phyloP scores from a whole-genome alignment of 2,888 invertebrate species.

The Pyrrhosoma nymphula region DNA sequence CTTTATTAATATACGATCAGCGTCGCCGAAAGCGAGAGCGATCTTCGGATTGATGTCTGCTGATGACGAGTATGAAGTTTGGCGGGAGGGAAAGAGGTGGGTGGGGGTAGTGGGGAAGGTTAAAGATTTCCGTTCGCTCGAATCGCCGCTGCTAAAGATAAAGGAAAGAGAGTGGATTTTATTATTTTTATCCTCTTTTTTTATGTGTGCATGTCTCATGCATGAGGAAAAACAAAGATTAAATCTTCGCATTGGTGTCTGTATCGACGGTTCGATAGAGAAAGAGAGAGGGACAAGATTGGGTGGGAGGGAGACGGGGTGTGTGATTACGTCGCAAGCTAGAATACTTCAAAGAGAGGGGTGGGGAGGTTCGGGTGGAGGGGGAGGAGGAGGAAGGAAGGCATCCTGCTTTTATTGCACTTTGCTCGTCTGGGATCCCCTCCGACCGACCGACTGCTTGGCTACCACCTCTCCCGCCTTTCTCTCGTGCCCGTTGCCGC shows the following conservation, averaged over 20 bases:
- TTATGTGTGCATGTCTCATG: not conserved
- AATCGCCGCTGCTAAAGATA: not conserved
- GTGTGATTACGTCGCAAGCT: not conserved
- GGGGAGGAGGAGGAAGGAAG: not conserved
- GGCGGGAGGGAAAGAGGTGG: not conserved
- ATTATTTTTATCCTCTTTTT: not conserved
- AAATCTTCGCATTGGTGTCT: not conserved
- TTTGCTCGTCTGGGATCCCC: conserved; percentile 14
- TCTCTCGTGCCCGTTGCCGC: not conserved
- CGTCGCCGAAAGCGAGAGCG: too few species aligned
- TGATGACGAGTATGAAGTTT: too few species aligned
- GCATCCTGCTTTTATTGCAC: conserved; percentile 22
- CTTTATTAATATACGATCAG: too few species aligned
- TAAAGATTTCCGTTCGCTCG: not conserved
- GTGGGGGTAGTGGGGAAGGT: not conserved
- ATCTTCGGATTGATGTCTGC: too few species aligned
- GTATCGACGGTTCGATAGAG: not conserved
- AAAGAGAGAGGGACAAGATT: not conserved
- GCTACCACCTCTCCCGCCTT: too few species aligned
- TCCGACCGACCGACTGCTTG: not conserved
- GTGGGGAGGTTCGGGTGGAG: not conserved
- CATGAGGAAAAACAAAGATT: not conserved
- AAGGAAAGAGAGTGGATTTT: not conserved
- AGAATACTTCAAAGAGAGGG: not conserved
- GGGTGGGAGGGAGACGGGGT: not conserved